These are phyloP conservation scores for Thecocarcelia acutangulata DNA, from an alignment of 2,888 invertebrate genomes.

Conservation along the genomic window DNA sequence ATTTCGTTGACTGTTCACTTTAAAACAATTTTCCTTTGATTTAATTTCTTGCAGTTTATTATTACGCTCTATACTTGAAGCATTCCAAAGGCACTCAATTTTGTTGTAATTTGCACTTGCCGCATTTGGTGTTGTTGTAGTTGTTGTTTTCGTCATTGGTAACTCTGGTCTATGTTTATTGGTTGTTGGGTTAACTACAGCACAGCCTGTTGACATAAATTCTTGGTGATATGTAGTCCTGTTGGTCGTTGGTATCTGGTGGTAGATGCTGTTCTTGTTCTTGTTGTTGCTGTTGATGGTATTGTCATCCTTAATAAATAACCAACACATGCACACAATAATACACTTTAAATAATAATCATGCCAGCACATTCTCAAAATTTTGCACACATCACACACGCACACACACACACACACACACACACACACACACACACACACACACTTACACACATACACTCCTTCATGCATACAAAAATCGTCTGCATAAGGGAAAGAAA, in stretches of 20 bases:
- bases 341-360: conserved; percentile 21
- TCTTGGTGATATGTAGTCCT: conserved; percentile 31
- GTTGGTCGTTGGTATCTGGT: conserved; percentile 34
- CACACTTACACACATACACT: background rate
- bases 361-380: background rate
- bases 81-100: background rate
- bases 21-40: conserved; percentile 9
- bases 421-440: background rate
- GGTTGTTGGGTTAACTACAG: conserved; percentile 49
- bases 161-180: conserved; percentile 26
- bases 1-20: background rate
- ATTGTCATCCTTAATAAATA: conserved; percentile 58
- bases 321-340: background rate
- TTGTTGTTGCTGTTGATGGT: conserved; percentile 19
- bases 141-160: conserved; percentile 22
- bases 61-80: background rate
- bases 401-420: conserved; percentile 6
- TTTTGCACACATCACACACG: background rate
- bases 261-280: conserved; percentile 3
- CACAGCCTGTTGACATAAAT: conserved; percentile 56
- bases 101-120: conserved; percentile 11
- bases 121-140: background rate
- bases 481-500: background rate
- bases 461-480: background rate
- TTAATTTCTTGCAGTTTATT: conserved; percentile 5